These are phyloP conservation scores for Phataginus tricuspis DNA, from an alignment of 2,797 vertebrate species.

Conservation along the genomic window DNA sequence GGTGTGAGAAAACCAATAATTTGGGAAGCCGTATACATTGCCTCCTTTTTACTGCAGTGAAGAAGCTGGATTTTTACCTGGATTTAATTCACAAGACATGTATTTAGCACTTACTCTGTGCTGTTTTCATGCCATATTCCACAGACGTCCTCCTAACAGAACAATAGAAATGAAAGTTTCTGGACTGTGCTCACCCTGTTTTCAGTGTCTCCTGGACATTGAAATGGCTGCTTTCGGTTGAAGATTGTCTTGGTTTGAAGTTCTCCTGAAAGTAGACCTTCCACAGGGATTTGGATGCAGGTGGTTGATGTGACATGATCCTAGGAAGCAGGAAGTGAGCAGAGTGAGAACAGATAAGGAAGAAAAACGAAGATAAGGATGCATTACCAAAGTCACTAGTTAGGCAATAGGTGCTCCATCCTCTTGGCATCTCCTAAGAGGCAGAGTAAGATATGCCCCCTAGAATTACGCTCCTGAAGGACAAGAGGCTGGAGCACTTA, in stretches of 20 bases:
- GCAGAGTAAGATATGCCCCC: background rate
- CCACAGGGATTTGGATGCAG: background rate
- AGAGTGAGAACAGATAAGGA: background rate
- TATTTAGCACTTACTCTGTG: background rate
- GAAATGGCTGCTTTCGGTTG: background rate
- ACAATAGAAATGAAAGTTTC: background rate
- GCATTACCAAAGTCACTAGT: background rate
- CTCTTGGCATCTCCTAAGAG: background rate
- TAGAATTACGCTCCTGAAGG: background rate
- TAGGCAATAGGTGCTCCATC: background rate
- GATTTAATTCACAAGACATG: background rate
- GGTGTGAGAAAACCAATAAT: constrained; percentile 62
- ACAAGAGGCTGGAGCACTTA: background rate
- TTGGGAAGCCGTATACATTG: background rate
- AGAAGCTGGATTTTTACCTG: constrained; percentile 39
- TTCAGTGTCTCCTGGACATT: background rate
- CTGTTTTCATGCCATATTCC: background rate
- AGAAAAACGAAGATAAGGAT: background rate
- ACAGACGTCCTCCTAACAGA: background rate
- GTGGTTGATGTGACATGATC: background rate
- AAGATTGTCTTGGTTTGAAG: background rate
- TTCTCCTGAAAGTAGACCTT: background rate
- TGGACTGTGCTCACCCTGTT: background rate
- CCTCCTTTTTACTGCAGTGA: constrained; percentile 10
- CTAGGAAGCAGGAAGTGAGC: background rate